A percentile compares a stretch with the other conserved stretches of the same genome.
phyloP scores from a whole-genome alignment of 2,888 invertebrate species.

The Pristionchus japonicus region DNA sequence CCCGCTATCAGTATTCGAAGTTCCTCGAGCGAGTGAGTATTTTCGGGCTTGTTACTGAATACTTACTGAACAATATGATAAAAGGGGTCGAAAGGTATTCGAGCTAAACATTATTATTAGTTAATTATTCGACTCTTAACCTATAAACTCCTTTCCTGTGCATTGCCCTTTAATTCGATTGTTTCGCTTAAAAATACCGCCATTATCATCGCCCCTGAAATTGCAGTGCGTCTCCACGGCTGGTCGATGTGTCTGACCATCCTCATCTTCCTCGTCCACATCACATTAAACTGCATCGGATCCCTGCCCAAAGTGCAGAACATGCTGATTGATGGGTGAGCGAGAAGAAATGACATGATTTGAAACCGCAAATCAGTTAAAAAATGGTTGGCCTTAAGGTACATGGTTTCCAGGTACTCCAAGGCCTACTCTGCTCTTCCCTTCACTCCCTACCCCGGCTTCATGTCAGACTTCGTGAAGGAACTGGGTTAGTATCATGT shows the following conservation, averaged over 20 bases:
- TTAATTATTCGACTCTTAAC: too few species aligned
- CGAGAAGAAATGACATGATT: too few species aligned
- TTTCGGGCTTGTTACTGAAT: too few species aligned
- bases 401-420: constrained; percentile 6
- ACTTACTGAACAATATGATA: too few species aligned
- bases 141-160: too few species aligned
- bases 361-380: too few species aligned
- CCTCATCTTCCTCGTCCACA: constrained; percentile 37
- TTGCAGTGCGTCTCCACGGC: constrained; percentile 44
- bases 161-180: too few species aligned
- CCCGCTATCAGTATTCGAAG: constrained; percentile 54
- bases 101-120: too few species aligned
- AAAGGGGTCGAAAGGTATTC: too few species aligned
- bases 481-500: not conserved
- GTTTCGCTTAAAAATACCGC: too few species aligned
- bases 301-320: not conserved
- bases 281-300: not conserved
- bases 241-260: constrained; percentile 28
- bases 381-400: not conserved
- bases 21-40: constrained; percentile 50
- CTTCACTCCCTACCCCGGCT: not conserved
- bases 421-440: not conserved
- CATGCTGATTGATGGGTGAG: not conserved
- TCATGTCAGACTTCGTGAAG: not conserved
- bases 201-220: too few species aligned